A percentile compares a stretch with the other conserved stretches of the same genome.
Conservation (phyloP, 2,113 vertebrate genomes). For the Abramis brama region DNA sequence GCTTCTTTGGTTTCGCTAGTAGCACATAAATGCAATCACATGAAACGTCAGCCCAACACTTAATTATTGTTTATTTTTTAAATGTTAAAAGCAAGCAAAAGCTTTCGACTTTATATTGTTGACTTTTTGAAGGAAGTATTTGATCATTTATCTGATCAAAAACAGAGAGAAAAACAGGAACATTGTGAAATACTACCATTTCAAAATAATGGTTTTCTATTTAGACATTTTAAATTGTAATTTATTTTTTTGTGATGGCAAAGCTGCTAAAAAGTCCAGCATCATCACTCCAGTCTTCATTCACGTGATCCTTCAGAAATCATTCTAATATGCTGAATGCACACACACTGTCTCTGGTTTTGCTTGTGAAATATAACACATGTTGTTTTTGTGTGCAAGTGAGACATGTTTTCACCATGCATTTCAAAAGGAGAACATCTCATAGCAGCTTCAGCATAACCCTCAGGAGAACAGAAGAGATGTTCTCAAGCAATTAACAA, state of each 20-base stretch:
- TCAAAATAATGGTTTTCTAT: too few relatives aligned
- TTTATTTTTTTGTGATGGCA: too few relatives aligned
- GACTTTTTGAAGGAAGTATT: not conserved
- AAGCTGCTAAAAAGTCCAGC: too few relatives aligned
- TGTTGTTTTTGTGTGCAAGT: not conserved
- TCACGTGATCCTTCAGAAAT: not conserved
- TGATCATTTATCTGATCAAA: not conserved
- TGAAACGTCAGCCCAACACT: not conserved
- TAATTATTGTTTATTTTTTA: not conserved
- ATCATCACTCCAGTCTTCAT: not conserved
- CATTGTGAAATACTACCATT: not conserved
- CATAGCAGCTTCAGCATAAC: not conserved
- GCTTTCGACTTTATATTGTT: not conserved
- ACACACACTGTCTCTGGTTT: not conserved
- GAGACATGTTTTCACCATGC: not conserved
- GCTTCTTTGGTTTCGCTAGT: not conserved
- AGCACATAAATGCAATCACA: conserved; percentile 3
- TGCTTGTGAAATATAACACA: not conserved
- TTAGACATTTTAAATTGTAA: too few relatives aligned
- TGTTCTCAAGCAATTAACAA: conserved; percentile 22
- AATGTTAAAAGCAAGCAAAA: conserved; percentile 6
- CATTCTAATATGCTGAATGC: too few relatives aligned
- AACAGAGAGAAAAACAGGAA: not conserved
- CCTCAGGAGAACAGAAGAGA: conserved; percentile 24
- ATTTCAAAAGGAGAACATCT: conserved; percentile 21